Evolutionary conservation across 1,140 invertebrate species (phyloP).

Genomic region (Euura lappo): DNA sequence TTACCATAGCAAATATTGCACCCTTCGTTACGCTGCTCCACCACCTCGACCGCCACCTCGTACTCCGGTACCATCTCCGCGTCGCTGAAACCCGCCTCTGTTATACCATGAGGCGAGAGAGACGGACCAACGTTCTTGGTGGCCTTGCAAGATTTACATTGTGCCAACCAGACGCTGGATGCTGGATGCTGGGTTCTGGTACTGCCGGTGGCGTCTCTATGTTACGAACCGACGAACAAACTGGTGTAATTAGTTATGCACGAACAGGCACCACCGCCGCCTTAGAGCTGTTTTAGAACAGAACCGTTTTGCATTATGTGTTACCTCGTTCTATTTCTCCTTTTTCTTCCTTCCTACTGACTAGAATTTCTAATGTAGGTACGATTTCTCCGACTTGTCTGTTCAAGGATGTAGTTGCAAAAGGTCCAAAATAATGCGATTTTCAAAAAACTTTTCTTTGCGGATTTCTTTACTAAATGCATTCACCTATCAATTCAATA

Average conservation of each 20-base stretch:
- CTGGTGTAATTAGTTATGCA: not conserved
- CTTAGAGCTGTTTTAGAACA: not conserved
- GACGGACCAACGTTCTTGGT: not conserved
- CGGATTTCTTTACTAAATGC: no score
- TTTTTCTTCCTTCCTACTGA: no score
- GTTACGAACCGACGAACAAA: not conserved
- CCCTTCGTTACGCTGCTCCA: slow-evolving; percentile 31
- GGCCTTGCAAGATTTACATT: slow-evolving; percentile 22
- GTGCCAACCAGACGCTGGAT: slow-evolving; percentile 15
- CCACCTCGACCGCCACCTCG: slow-evolving; percentile 17
- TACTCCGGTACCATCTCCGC: slow-evolving; percentile 11
- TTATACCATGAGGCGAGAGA: no score
- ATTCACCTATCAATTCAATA: no score
- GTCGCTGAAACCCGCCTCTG: slow-evolving; percentile 20
- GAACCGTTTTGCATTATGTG: no score
- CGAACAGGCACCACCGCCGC: not conserved
- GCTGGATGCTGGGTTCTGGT: not conserved
- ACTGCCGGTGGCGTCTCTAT: not conserved
- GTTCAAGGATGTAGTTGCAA: no score
- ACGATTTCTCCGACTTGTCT: no score
- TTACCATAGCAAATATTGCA: slow-evolving; percentile 41
- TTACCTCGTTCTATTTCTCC: no score
- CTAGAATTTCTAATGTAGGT: no score
- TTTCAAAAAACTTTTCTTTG: no score
- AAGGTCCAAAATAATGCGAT: no score